Percentiles rank a stretch among this genome's conserved stretches.
These are phyloP conservation scores for Seira musarum DNA, from an alignment of 2,888 invertebrate species.

Conservation along the genomic window DNA sequence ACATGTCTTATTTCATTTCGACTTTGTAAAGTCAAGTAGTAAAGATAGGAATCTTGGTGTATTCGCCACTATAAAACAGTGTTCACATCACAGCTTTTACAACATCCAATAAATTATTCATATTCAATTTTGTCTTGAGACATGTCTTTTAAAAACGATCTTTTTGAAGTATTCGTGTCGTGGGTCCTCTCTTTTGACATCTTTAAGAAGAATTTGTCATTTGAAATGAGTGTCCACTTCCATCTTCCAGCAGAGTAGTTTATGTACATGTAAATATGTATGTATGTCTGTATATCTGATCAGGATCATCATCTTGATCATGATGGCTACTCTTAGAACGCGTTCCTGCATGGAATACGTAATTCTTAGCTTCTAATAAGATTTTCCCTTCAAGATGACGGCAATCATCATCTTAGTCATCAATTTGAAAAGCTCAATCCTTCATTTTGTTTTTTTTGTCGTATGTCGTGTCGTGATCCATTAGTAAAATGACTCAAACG, in stretches of 20 bases:
- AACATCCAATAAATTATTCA: constrained; percentile 19
- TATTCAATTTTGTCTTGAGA: constrained; percentile 8
- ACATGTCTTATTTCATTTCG: too few species aligned
- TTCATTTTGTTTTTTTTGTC: neutral
- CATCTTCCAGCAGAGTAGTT: neutral
- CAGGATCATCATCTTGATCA: neutral
- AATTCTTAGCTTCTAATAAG: neutral
- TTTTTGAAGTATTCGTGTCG: constrained; percentile 19
- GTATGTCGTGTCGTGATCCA: constrained; percentile 8
- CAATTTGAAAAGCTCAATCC: neutral
- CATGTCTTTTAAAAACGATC: too few species aligned
- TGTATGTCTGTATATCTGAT: too few species aligned
- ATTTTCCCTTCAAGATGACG: neutral
- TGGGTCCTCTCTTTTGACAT: neutral
- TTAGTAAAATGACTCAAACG: neutral
- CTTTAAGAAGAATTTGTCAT: constrained; percentile 11
- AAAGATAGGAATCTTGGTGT: neutral
- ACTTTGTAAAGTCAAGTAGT: neutral
- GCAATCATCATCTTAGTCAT: neutral
- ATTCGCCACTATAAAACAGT: constrained; percentile 9
- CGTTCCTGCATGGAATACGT: neutral
- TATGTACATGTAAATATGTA: too few species aligned
- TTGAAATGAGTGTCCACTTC: constrained; percentile 12
- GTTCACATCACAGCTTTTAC: constrained; percentile 15
- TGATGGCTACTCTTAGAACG: neutral